Conservation (phyloP, 2,113 vertebrate genomes). For the Myiozetetes cayanensis region DNA sequence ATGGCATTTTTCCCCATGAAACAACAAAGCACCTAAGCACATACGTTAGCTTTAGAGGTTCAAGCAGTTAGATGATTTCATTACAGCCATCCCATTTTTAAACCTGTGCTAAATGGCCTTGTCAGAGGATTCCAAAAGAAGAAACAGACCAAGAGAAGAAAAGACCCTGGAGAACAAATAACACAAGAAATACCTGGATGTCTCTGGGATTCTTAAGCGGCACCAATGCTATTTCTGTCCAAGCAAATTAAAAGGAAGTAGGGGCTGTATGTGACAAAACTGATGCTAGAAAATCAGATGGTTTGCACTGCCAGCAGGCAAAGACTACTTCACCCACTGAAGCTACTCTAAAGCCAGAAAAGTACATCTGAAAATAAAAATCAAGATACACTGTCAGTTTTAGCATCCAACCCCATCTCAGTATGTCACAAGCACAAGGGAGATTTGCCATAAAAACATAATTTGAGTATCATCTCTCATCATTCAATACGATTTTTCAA, state of each 20-base stretch:
- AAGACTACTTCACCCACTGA: neutral
- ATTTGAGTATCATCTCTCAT: slow-evolving; percentile 81
- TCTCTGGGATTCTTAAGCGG: neutral
- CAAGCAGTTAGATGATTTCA: neutral
- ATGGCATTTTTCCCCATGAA: neutral
- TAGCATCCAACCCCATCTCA: neutral
- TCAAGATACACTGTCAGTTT: neutral
- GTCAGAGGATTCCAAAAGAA: neutral
- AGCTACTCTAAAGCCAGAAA: slow-evolving; percentile 16
- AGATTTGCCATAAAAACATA: slow-evolving; percentile 72
- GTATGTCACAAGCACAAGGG: slow-evolving; percentile 27
- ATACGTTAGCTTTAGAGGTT: neutral
- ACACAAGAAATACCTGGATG: neutral
- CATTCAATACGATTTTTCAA: slow-evolving; percentile 82
- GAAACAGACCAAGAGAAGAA: neutral
- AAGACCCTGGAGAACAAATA: neutral
- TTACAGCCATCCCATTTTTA: neutral
- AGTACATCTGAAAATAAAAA: slow-evolving; percentile 30
- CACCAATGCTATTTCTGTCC: neutral
- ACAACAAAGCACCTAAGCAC: neutral
- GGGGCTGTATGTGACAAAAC: neutral
- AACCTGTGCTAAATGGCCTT: neutral
- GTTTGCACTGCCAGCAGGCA: neutral
- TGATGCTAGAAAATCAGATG: neutral
- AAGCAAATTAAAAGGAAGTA: neutral